Evolutionary conservation across 2,888 invertebrate species (phyloP).

Genomic region (Cabera pusaria): DNA sequence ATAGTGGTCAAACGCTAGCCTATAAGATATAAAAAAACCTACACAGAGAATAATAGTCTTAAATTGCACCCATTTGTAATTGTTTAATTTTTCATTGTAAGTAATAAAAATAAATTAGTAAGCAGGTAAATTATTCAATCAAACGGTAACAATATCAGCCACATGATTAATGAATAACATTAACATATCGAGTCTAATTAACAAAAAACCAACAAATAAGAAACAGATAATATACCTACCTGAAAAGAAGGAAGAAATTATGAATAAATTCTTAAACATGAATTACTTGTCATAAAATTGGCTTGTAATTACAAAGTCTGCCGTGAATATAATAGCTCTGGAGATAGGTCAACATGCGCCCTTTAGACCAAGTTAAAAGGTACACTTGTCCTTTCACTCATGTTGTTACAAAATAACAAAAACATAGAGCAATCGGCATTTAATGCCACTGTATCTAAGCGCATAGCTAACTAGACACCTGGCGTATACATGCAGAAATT

Average conservation of each 20-base stretch:
- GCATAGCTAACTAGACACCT: constrained; percentile 12
- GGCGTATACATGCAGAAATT: constrained; percentile 2
- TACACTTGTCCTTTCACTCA: constrained; percentile 18
- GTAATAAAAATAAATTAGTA: too few species aligned
- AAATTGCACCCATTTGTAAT: too few species aligned
- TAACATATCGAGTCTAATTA: too few species aligned
- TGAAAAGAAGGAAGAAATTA: constrained; percentile 6
- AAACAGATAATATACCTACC: constrained; percentile 1
- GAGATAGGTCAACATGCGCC: constrained; percentile 28
- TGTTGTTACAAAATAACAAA: constrained; percentile 11
- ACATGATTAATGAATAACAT: too few species aligned
- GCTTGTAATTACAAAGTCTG: constrained; percentile 3
- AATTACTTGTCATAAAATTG: constrained; percentile 9
- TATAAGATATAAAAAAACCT: too few species aligned
- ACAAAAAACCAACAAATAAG: constrained; percentile 2
- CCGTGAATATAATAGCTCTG: constrained; percentile 2
- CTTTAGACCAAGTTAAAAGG: constrained; percentile 24
- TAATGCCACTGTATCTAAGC: constrained; percentile 5
- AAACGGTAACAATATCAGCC: background rate
- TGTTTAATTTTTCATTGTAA: too few species aligned
- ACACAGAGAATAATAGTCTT: too few species aligned
- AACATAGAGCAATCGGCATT: constrained; percentile 9
- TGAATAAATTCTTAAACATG: background rate
- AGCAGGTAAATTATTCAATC: too few species aligned
- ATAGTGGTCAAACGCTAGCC: too few species aligned